Conservation (phyloP, 1,140 invertebrate species). For the Pantala flavescens region DNA sequence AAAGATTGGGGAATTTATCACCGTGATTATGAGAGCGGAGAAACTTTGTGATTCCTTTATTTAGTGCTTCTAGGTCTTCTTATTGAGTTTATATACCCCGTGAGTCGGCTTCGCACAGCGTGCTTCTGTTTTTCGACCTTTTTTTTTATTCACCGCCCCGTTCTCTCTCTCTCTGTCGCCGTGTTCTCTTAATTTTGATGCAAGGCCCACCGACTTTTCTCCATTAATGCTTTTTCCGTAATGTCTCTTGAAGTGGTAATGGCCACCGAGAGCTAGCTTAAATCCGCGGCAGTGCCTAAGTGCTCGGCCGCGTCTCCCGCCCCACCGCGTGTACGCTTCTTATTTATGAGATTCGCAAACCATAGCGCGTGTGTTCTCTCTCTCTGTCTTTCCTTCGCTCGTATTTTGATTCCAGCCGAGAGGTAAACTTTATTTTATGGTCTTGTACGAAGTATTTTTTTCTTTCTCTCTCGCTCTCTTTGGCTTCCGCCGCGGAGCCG, state of each 20-base stretch:
- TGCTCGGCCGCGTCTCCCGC: background rate
- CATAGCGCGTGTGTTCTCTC: background rate
- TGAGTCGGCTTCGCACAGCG: background rate
- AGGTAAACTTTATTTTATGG: background rate
- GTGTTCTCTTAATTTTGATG: conserved; percentile 10
- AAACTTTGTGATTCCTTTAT: conserved; percentile 8
- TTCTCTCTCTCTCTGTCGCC: background rate
- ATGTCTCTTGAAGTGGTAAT: background rate
- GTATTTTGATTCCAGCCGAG: background rate
- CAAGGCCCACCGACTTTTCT: conserved; percentile 7
- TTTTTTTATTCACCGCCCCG: background rate
- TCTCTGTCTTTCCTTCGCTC: background rate
- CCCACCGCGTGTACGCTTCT: background rate
- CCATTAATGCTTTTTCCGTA: conserved; percentile 9
- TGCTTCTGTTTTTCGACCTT: background rate
- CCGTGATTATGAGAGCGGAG: background rate
- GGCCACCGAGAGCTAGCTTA: background rate
- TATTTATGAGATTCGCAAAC: conserved; percentile 7
- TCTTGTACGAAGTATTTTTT: no score
- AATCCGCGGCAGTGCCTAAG: background rate
- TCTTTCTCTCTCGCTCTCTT: no score
- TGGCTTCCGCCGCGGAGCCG: no score
- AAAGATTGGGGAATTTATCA: conserved; percentile 6
- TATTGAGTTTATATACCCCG: background rate
- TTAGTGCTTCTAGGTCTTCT: background rate